Conservation (phyloP, 1,140 invertebrate genomes). For the Drosophila sp. region DNA sequence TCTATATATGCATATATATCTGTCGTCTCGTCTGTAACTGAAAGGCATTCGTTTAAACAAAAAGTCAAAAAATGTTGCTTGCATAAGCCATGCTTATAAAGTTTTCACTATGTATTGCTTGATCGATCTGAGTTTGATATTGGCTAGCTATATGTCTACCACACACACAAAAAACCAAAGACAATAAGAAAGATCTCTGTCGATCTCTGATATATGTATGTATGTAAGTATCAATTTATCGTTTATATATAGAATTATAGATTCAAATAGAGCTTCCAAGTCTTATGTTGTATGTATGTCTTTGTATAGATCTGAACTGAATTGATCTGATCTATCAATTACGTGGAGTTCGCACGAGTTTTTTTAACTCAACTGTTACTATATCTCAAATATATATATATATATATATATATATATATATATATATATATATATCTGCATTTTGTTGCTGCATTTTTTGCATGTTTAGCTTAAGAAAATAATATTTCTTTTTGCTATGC, state of each 20-base stretch:
- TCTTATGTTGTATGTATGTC: conserved; percentile 18
- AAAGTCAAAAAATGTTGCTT: neutral
- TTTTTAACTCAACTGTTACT: neutral
- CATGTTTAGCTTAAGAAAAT: conserved; percentile 27
- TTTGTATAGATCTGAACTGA: conserved; percentile 10
- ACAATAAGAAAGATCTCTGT: conserved; percentile 17
- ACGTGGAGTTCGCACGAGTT: conserved; percentile 18
- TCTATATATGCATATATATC: neutral
- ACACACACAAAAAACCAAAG: conserved; percentile 37
- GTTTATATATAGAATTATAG: neutral
- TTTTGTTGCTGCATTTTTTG: conserved; percentile 32
- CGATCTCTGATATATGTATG: neutral
- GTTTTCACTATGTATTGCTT: conserved; percentile 66
- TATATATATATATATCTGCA: neutral
- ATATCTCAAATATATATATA: neutral
- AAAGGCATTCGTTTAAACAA: conserved; percentile 2
- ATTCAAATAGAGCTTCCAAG: conserved; percentile 3
- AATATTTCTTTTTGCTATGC: conserved; percentile 21
- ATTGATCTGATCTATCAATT: neutral
- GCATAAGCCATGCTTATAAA: conserved; percentile 67
- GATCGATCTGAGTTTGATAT: conserved; percentile 52
- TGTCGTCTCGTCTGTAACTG: conserved; percentile 7
- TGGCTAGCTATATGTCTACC: conserved; percentile 50
- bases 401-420: neutral
- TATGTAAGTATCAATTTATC: neutral